phyloP scores from a whole-genome alignment of 2,888 invertebrate species.

The Nasonia oneida region DNA sequence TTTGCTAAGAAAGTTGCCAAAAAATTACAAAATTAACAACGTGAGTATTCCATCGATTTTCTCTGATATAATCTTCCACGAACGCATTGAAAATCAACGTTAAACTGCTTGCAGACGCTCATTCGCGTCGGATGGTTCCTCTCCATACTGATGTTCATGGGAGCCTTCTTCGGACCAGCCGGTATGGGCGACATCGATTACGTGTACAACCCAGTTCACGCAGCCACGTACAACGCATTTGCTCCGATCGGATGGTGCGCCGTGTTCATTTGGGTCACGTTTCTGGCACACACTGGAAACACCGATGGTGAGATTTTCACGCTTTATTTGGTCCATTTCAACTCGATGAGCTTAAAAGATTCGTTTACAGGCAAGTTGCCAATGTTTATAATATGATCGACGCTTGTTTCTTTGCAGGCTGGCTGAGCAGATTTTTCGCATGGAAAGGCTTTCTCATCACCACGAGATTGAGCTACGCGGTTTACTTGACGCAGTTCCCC shows the following conservation, averaged over 20 bases:
- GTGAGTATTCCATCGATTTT: constrained; percentile 71
- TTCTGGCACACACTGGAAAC: constrained; percentile 84
- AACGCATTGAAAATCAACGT: not conserved
- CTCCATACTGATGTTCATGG: constrained; percentile 80
- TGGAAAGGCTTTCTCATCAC: constrained; percentile 84
- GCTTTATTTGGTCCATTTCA: not conserved
- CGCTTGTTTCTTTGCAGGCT: constrained; percentile 78
- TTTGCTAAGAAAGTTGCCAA: constrained; percentile 80
- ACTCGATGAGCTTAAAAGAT: not conserved
- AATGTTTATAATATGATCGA: constrained; percentile 6
- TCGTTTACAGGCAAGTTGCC: not conserved
- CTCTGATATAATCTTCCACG: not conserved
- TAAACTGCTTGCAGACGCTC: constrained; percentile 74
- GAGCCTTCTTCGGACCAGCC: constrained; percentile 83
- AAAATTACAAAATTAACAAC: constrained; percentile 78
- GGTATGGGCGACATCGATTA: constrained; percentile 84
- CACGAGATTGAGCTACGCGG: constrained; percentile 86
- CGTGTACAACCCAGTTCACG: constrained; percentile 83
- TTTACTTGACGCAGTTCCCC: constrained; percentile 87
- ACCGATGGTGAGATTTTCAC: constrained; percentile 69
- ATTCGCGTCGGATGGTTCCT: constrained; percentile 82
- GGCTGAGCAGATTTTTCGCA: constrained; percentile 81
- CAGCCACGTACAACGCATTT: constrained; percentile 86
- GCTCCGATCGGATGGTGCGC: constrained; percentile 86
- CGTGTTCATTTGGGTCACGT: constrained; percentile 85